Base-by-base conservation (phyloP, 2,797 vertebrate genomes). In the Columba guinea region DNA sequence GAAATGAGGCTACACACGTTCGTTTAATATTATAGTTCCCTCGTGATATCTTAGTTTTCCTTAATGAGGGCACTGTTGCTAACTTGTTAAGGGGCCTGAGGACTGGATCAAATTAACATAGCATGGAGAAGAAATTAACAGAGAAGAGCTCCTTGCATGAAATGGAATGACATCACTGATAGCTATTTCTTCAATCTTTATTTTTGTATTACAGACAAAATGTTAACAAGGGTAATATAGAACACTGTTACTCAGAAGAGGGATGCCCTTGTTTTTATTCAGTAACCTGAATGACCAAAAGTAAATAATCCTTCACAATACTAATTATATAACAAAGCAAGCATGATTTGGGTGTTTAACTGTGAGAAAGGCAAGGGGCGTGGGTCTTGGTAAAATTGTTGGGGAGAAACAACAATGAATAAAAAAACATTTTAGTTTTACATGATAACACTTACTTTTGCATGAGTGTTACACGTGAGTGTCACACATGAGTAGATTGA, bases 31-130 rank as follows among this genome's bases (percentile, higher is more conserved):
- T 91, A 41, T 53, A 75, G 75, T 59, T 90, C 92, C 93, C 96
- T 77, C 0, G 18, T 90, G 96, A 41, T 58, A 91, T n/a, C 78
- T 92, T 90, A n/a, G 23, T 67, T 94, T 92, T 87, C 51, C 41
- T 90, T 94, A 96, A 96, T 91, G 91, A 96, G 95, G 90, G 37
- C 93, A 90, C 69, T n/a, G 59, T 87, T 94, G 60, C 78, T 92
- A 96, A 87, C 86, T 94, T 89, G 75, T 90, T 94, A 87, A 87
- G 63, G 52, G 95, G 81, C 93, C 93, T 89, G 86, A 96, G 86
- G 92, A 93, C 93, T 83, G 37, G 71, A 71, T 83, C 76, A 85
- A 95, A 94, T 95, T 95, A 92, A 79, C 73, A 78, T 90, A 69
- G n/a, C 48, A 28, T 67, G 75, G 76, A 94, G 69, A 34, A 90